Base-by-base conservation (phyloP, 1,140 invertebrate species). In the Gryon sp. region DNA sequence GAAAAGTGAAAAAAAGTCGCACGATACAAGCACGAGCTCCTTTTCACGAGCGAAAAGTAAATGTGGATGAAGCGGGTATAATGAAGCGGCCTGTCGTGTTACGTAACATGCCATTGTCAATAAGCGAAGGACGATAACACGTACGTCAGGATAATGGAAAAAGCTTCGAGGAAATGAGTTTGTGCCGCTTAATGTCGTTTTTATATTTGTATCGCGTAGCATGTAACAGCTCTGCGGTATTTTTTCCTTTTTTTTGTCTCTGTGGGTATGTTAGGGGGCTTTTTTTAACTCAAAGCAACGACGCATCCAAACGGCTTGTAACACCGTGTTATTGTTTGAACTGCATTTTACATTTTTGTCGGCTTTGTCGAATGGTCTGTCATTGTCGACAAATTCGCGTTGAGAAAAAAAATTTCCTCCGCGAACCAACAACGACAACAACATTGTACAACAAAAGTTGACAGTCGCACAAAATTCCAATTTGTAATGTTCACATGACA, bases 91-190 rank as follows among this genome's bases (percentile, higher is more conserved):
- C 76, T 78, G 76, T 78, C 76, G 63, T 18, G 76, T 74, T 69
- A 69, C 63, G 63, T 74, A 68, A 78, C 76, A 78, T 78, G 68
- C 63, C 43, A 73, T 78, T 78, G 76, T 78, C 69, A 78, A 78
- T 78, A 73, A 32, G 38, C 63, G 69, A 74, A 69, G 36, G 32
- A 69, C 63, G 76, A 78, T 78, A 78, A 59, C 76, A 69, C 48
- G 30, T 53, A 59, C 50, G 62, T 63, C 68, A 43, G 68, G 18
- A 41, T 66, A 72, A 72, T 72, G 66, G 60, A 68, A 73, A 73
- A 78, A 73, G 50, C 57, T 50, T 9, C 41, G 28, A 78, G 75
- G 75, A 78, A 78, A 78, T 78, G 75, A 73, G 62, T 38, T 66
- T 62, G 53, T n/a, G 45, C 9, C 57, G 57, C 40, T 68, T 66